These are phyloP conservation scores for Tenualosa ilisha DNA, from an alignment of 2,797 vertebrate species.

Conservation along the genomic window DNA sequence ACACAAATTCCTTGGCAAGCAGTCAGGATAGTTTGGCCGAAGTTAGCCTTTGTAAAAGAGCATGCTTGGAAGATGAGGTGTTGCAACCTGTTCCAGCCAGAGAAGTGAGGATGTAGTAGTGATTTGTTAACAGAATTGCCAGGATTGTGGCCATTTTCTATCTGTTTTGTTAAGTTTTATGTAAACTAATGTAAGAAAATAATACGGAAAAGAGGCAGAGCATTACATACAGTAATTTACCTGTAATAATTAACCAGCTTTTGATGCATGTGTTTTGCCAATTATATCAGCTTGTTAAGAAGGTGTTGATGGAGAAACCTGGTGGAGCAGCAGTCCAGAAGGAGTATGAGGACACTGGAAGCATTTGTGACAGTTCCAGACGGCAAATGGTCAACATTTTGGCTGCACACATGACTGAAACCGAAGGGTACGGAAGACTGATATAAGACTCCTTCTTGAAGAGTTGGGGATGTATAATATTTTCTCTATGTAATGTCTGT, in stretches of 20 bases:
- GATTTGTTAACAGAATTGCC: not conserved
- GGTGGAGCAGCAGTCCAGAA: not conserved
- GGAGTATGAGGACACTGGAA: constrained; percentile 7
- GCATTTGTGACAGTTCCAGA: not conserved
- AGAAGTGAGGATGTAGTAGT: not conserved
- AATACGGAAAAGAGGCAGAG: not conserved
- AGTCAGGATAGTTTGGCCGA: not conserved
- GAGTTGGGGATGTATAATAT: no score
- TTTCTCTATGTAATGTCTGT: no score
- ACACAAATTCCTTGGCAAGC: not conserved
- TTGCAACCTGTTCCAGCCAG: not conserved
- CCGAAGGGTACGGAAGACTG: not conserved
- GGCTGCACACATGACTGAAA: constrained; percentile 30
- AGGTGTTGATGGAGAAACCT: not conserved
- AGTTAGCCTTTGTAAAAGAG: not conserved
- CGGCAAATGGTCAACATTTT: constrained; percentile 26
- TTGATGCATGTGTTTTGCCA: not conserved
- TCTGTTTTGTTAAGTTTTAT: not conserved
- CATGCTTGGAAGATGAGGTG: not conserved
- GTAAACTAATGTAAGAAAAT: not conserved
- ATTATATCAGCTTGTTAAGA: not conserved
- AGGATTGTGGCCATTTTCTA: not conserved
- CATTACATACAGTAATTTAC: not conserved
- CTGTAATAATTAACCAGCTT: not conserved
- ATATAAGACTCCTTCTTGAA: not conserved